A percentile compares a stretch with the other conserved stretches of the same genome.
phyloP scores from a whole-genome alignment of 2,888 invertebrate genomes.

The Thereva unica region DNA sequence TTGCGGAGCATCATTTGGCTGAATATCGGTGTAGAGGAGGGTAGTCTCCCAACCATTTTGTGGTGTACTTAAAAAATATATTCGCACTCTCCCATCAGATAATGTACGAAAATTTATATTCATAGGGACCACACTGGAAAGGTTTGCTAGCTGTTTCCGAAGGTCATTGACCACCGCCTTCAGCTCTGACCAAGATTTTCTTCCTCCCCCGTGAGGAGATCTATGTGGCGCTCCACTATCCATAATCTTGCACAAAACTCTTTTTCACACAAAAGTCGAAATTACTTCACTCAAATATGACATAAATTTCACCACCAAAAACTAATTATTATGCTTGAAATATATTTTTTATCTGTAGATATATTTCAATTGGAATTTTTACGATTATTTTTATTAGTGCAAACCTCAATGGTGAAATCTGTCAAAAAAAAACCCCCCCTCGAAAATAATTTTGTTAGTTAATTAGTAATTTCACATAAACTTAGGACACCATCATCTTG shows the following conservation, averaged over 20 bases:
- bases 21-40: slow-evolving; percentile 82
- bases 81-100: slow-evolving; percentile 77
- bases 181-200: slow-evolving; percentile 77
- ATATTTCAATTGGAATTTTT: slow-evolving; percentile 6
- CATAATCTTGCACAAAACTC: slow-evolving; percentile 19
- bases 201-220: slow-evolving; percentile 26
- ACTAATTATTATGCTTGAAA: neutral
- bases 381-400: neutral
- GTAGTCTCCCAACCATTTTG: slow-evolving; percentile 90
- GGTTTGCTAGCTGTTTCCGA: slow-evolving; percentile 74
- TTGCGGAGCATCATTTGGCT: slow-evolving; percentile 57
- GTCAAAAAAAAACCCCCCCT: too few relatives aligned
- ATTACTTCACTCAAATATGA: slow-evolving; percentile 15
- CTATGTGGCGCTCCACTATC: slow-evolving; percentile 34
- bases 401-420: neutral
- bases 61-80: slow-evolving; percentile 88
- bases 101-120: slow-evolving; percentile 80
- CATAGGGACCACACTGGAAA: slow-evolving; percentile 81
- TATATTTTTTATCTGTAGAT: slow-evolving; percentile 7
- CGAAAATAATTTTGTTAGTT: too few relatives aligned
- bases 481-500: neutral
- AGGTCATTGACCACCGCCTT: slow-evolving; percentile 79
- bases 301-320: slow-evolving; percentile 13
- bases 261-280: neutral
- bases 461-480: too few relatives aligned